Base-by-base conservation (phyloP, 2,888 invertebrate species). In the Tortrix viridana region DNA sequence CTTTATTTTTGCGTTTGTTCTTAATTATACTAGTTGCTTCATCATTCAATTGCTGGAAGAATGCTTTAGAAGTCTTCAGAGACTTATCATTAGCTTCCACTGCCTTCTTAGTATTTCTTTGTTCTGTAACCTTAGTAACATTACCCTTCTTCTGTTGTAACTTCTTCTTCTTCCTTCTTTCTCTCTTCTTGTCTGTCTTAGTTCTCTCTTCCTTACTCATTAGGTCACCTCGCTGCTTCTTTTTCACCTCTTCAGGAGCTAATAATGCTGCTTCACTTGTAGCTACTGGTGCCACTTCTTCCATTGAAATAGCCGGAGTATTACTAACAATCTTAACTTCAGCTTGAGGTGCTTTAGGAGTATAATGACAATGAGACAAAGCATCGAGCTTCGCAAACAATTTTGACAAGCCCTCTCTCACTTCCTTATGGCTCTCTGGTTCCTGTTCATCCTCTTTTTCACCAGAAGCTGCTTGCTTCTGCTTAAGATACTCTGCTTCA, bases 201-300 rank as follows among this genome's bases (percentile, higher is more conserved):
- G 96, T 95, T 66, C 96, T 94, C 87, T 99, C 99, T 12, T 94
- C 94, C 85, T 95, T 95, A 22, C 96, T 96, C 60, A 95, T 85
- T 67, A 89, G 77, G 71, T 93, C 93, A 57, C 94, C 94, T 78
- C 93, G 86, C 14, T 69, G 79, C 74, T 89, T 93, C 93, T 94
- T 93, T 84, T 94, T 95, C 1, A 99, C 93, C 93, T 99, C 99
- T 87, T 98, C 97, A 0, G 99, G 98, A 18, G 99, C 98, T 67
- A 99, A 89, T 41, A 98, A 84, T 1, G 95, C 93, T 3, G 96
- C 97, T 84, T 98, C 96, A 76, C 96, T 97, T 0, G 95, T 94
- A n/a, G 96, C 95, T 5, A 97, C 93, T 0, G 99, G 99, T 0
- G 98, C 98, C 6, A 98, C 98, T 87, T 99, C 99, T 86, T 99